These are phyloP conservation scores for Odobenus rosmarus DNA, from an alignment of 2,113 vertebrate genomes.

Conservation along the genomic window DNA sequence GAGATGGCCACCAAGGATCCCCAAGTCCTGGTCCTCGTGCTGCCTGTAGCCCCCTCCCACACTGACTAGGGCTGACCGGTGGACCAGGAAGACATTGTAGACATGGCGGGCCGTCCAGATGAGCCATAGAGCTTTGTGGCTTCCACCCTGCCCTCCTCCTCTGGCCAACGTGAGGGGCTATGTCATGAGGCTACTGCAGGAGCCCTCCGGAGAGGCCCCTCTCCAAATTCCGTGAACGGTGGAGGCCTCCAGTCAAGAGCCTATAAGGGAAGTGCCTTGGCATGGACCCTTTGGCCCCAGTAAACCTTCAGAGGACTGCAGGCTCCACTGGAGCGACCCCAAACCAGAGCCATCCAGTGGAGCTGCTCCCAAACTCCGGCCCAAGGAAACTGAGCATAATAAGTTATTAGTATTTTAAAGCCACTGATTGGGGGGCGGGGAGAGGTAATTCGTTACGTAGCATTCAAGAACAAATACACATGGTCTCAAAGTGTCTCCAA, in stretches of 20 bases:
- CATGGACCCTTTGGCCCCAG: not conserved
- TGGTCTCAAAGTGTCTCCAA: not conserved
- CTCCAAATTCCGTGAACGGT: not conserved
- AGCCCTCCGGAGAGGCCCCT: no score
- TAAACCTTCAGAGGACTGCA: not conserved
- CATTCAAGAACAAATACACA: not conserved
- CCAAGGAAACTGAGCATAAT: not conserved
- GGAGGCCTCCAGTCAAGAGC: not conserved
- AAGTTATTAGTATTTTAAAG: not conserved
- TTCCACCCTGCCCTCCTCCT: not conserved
- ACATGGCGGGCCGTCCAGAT: not conserved
- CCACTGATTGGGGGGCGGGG: not conserved
- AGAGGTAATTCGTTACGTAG: not conserved
- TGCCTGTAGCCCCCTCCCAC: not conserved
- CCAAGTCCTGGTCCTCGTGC: not conserved
- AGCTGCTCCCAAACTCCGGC: not conserved
- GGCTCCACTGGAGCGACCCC: not conserved
- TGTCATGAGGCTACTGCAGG: not conserved
- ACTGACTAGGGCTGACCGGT: not conserved
- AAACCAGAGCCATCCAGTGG: accelerated
- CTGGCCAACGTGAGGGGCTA: not conserved
- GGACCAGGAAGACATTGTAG: not conserved
- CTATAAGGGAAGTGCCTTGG: not conserved
- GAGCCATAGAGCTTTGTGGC: not conserved
- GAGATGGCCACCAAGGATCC: not conserved